phyloP scores from a whole-genome alignment of 2,888 invertebrate genomes.

The Monochamus alternatus region DNA sequence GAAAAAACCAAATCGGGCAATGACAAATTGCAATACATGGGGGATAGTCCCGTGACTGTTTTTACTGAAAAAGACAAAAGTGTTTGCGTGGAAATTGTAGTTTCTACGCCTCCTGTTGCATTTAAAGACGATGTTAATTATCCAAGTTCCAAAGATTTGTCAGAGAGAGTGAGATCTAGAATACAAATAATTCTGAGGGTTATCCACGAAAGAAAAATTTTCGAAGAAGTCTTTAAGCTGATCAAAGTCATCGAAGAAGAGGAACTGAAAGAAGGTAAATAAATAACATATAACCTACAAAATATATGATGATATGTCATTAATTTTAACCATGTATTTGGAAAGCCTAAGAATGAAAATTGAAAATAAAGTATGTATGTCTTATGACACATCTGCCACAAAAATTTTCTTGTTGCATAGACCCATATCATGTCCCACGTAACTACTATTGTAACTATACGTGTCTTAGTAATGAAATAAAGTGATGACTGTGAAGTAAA shows the following conservation, averaged over 20 bases:
- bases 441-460: too few species aligned
- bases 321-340: too few species aligned
- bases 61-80: slow-evolving; percentile 60
- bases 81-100: slow-evolving; percentile 65
- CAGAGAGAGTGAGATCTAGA: slow-evolving; percentile 72
- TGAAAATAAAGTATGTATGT: too few species aligned
- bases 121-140: slow-evolving; percentile 35
- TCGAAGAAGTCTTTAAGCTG: slow-evolving; percentile 73
- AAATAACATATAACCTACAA: neutral
- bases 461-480: too few species aligned
- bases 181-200: slow-evolving; percentile 77
- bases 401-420: too few species aligned
- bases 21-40: slow-evolving; percentile 61
- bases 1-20: neutral
- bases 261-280: slow-evolving; percentile 59
- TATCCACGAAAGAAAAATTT: slow-evolving; percentile 75
- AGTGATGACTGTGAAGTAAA: too few species aligned
- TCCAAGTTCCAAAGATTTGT: slow-evolving; percentile 49
- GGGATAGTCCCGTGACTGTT: slow-evolving; percentile 57
- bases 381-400: too few species aligned
- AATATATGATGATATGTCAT: too few species aligned
- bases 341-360: too few species aligned
- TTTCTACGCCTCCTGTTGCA: slow-evolving; percentile 61
- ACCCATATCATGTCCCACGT: too few species aligned
- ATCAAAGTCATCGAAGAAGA: slow-evolving; percentile 72